Conservation (phyloP, 1,140 invertebrate genomes). For the Panulirus ornatus region DNA sequence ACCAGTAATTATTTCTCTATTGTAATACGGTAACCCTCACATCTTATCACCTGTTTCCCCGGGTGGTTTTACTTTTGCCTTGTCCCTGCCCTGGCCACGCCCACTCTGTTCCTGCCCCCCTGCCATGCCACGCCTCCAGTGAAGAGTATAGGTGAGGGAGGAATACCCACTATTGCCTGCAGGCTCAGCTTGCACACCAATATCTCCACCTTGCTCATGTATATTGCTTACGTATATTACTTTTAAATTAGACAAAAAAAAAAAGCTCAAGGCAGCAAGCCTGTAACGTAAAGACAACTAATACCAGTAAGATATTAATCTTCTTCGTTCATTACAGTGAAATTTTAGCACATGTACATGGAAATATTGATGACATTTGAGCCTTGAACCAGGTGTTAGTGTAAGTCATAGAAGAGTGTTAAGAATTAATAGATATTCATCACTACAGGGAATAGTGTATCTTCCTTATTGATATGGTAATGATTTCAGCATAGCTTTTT, state of each 20-base stretch:
- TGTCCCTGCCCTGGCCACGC: constrained; percentile 35
- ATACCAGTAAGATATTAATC: no score
- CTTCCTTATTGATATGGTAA: neutral
- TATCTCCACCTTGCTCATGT: neutral
- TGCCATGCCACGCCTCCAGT: constrained; percentile 34
- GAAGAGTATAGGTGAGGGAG: constrained; percentile 70
- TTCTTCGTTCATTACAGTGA: no score
- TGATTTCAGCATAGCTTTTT: neutral
- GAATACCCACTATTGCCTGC: neutral
- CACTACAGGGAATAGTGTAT: constrained; percentile 33
- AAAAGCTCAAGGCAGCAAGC: no score
- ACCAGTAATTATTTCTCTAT: neutral
- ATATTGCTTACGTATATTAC: neutral
- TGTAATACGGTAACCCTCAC: constrained; percentile 19
- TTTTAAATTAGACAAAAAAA: neutral
- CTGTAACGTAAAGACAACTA: no score
- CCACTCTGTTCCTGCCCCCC: constrained; percentile 36
- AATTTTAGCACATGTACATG: neutral
- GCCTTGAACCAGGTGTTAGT: constrained; percentile 1
- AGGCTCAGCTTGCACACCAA: constrained; percentile 8
- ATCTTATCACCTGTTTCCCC: constrained; percentile 41
- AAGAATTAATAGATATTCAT: neutral
- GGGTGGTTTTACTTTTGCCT: constrained; percentile 58
- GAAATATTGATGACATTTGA: constrained; percentile 35
- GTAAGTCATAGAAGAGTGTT: constrained; percentile 33